Conservation (phyloP, 2,113 vertebrate species). For the Daphoenositta chrysoptera region DNA sequence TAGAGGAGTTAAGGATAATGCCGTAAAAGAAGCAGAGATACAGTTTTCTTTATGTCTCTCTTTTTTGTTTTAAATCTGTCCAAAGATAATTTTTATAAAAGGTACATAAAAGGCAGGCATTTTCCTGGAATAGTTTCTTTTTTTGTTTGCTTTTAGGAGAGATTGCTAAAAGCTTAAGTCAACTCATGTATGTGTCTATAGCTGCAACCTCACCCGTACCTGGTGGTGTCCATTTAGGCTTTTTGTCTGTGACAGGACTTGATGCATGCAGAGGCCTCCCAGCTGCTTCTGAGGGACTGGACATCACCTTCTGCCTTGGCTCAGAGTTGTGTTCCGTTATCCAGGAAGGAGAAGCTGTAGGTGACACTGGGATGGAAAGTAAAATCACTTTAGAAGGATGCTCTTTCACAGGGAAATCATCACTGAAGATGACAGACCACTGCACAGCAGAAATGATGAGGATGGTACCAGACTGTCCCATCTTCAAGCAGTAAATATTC, state of each 20-base stretch:
- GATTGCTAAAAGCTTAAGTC: neutral
- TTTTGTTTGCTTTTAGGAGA: neutral
- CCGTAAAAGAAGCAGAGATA: neutral
- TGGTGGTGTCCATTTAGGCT: constrained; percentile 88
- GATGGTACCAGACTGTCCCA: neutral
- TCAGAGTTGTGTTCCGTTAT: neutral
- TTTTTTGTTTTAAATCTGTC: neutral
- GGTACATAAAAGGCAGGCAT: neutral
- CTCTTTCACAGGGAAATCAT: neutral
- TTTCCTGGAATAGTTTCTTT: neutral
- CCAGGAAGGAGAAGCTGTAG: neutral
- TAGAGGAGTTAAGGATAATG: neutral
- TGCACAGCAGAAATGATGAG: neutral
- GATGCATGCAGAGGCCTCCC: constrained; percentile 48
- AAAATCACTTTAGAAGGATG: neutral
- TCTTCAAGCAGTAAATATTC: neutral
- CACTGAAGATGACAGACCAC: neutral
- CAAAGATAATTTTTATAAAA: neutral
- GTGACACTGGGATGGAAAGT: neutral
- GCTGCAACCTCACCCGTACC: constrained; percentile 64
- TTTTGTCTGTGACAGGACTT: constrained; percentile 67
- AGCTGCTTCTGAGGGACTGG: neutral
- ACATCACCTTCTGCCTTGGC: neutral
- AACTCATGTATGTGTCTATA: neutral
- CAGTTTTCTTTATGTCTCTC: neutral